Conservation (phyloP, 2,113 vertebrate species). For the Genyomyrus donnyi region DNA sequence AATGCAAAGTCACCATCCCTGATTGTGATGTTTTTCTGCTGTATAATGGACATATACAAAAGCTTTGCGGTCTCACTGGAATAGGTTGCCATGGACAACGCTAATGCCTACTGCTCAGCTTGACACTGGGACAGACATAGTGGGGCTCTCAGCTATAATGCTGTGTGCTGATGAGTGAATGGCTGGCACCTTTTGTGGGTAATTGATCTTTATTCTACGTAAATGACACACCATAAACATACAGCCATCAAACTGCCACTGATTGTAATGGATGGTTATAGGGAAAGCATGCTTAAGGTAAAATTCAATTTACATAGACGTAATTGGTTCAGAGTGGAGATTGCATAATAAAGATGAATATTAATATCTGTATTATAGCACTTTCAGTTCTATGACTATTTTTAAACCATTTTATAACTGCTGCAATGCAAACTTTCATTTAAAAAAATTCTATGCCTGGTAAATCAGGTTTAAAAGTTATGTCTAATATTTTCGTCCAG, state of each 20-base stretch:
- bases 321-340: background rate
- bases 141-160: background rate
- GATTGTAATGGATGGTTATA: background rate
- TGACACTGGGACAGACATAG: background rate
- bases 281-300: background rate
- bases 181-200: background rate
- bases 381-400: background rate
- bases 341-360: conserved; percentile 4
- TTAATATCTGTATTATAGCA: background rate
- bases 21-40: background rate
- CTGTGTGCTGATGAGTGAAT: background rate
- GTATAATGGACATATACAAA: background rate
- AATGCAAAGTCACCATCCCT: background rate
- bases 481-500: background rate
- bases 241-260: background rate
- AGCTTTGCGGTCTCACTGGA: background rate
- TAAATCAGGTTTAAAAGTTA: background rate
- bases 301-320: background rate
- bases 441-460: background rate
- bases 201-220: background rate
- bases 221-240: background rate
- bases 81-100: conserved; percentile 16
- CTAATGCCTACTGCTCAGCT: conserved; percentile 3
- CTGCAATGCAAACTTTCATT: background rate
- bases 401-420: background rate